A percentile compares a stretch with the other conserved stretches of the same genome.
Evolutionary conservation across 2,888 invertebrate genomes (phyloP).

Genomic region (Hipparchia semele): DNA sequence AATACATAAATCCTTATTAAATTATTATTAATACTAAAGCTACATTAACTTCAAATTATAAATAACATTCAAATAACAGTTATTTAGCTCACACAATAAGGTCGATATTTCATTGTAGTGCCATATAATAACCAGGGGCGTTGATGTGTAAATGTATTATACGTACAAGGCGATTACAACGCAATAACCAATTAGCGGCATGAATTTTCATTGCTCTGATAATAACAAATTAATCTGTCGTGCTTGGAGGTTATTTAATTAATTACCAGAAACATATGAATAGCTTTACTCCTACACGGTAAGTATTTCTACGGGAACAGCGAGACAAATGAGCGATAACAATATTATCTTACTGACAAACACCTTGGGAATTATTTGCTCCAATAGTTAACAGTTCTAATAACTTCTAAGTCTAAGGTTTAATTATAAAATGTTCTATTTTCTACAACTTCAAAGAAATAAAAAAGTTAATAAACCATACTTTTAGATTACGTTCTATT

Average conservation of each 20-base stretch:
- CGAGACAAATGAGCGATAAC: no score
- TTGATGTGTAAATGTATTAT: slow-evolving; percentile 25
- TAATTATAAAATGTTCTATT: no score
- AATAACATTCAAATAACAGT: neutral
- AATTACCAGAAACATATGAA: neutral
- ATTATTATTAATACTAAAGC: neutral
- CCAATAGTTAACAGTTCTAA: no score
- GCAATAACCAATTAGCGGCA: slow-evolving; percentile 32
- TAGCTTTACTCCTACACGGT: neutral
- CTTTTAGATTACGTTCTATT: no score
- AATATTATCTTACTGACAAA: no score
- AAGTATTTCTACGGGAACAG: no score
- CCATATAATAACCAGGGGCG: neutral
- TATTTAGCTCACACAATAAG: neutral
- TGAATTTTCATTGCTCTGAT: slow-evolving; percentile 36
- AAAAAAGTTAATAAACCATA: no score
- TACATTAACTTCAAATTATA: neutral
- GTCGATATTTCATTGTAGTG: neutral
- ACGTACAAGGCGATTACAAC: slow-evolving; percentile 25
- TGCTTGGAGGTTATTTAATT: slow-evolving; percentile 21
- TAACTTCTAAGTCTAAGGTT: no score
- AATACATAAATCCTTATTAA: neutral
- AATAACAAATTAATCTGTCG: slow-evolving; percentile 29
- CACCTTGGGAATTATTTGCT: no score
- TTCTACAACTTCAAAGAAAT: no score